Base-by-base conservation (phyloP, 2,113 vertebrate species). In the Chaenogobius annularis region DNA sequence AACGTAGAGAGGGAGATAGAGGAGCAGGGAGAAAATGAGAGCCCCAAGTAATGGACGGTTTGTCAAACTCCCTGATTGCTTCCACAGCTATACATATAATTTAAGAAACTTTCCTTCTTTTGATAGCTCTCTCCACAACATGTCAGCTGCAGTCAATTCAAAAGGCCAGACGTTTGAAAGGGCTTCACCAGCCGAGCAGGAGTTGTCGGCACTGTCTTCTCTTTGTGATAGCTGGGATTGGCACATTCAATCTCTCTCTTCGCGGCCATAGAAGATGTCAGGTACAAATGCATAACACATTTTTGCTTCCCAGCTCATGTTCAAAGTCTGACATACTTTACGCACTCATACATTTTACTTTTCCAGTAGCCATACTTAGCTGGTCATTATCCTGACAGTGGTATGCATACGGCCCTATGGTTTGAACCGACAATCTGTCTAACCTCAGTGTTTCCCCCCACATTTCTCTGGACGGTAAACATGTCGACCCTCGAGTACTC, bases 41-140 rank as follows among this genome's bases (percentile, higher is more conserved):
- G 58, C 65, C 61, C 61, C 54, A 46, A 47, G 44, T 78, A 72
- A 86, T 79, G 19, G 72, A 58, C 20, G 54, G 72, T 69, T 85
- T 71, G 52, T 80, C 66, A 68, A 72, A 76, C n/a, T 23, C 58
- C 22, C 50, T 67, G 70, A 74, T 74, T 79, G 63, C 70, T 54
- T n/a, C 15, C 48, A 31, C 58, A 12, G 63, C 46, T 72, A 44
- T n/a, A 23, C 31, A 7, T 73, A 68, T 78, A n/a, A 74, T 83
- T 84, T 64, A 74, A 72, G 22, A 84, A 73, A 67, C 75, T 52
- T 58, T 65, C 14, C 13, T 50, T 22, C n/a, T 1, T 67, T 63
- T 69, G 70, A 86, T 26, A 59, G 5, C 47, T 31, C 1, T 0
- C 7, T 50, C 55, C 59, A 70, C 72, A 72, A 72, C 77, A 74